A percentile compares a stretch with the other conserved stretches of the same genome.
phyloP scores from a whole-genome alignment of 2,888 invertebrate genomes.

The Diogma glabrata region DNA sequence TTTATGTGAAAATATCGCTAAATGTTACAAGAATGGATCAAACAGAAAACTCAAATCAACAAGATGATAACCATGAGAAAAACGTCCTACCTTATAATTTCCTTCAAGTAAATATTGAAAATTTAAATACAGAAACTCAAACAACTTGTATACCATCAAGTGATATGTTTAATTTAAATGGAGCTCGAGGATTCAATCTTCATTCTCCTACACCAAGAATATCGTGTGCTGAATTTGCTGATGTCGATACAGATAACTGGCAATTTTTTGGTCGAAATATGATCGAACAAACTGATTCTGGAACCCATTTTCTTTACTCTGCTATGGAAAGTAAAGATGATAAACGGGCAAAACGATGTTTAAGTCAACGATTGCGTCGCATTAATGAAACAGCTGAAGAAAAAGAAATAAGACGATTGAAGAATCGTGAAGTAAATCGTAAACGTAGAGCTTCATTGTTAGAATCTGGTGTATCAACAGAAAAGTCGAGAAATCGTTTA shows the following conservation, averaged over 20 bases:
- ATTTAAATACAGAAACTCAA: background rate
- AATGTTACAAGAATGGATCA: no score
- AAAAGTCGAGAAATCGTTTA: slow-evolving; percentile 9
- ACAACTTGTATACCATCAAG: no score
- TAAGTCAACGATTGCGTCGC: slow-evolving; percentile 2
- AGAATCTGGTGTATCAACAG: slow-evolving; percentile 1
- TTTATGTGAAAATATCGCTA: no score
- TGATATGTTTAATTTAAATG: no score
- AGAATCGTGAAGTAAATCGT: slow-evolving; percentile 8
- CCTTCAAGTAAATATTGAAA: slow-evolving; percentile 10
- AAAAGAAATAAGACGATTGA: slow-evolving; percentile 3
- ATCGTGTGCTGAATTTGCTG: no score
- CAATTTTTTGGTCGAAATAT: slow-evolving; percentile 5
- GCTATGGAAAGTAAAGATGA: background rate
- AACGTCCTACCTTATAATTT: slow-evolving; percentile 8
- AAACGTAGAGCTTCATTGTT: background rate
- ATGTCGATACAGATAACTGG: background rate
- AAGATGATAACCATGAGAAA: no score
- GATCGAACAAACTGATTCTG: background rate
- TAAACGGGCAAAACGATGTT: background rate
- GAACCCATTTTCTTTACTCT: no score
- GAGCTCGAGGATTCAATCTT: no score
- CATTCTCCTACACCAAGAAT: no score
- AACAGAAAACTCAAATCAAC: background rate
- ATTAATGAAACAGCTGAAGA: slow-evolving; percentile 7